Percentiles rank a stretch among this genome's conserved stretches.
These are phyloP conservation scores for Sinocyclocheilus maitianheensis DNA, from an alignment of 2,113 vertebrate species.

Conservation along the genomic window DNA sequence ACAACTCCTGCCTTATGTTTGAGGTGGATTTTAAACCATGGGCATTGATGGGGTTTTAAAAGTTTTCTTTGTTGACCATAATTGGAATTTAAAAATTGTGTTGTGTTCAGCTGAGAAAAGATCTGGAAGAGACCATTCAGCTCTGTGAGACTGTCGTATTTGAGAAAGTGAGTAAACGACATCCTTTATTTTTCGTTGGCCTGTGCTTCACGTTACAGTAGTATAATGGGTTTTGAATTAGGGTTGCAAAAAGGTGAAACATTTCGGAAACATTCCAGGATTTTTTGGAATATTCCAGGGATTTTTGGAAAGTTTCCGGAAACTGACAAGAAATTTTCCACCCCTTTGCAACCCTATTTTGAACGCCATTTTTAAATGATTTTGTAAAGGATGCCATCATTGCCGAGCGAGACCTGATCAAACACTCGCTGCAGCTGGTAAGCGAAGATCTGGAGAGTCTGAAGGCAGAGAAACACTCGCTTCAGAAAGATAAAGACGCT, in stretches of 20 bases:
- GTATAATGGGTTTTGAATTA: too few species aligned
- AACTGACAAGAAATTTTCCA: too few species aligned
- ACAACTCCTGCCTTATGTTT: too few species aligned
- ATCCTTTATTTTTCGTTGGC: neutral
- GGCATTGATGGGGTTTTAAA: too few species aligned
- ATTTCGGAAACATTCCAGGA: too few species aligned
- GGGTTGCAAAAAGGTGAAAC: too few species aligned
- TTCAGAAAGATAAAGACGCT: constrained; percentile 75
- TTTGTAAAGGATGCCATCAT: constrained; percentile 36
- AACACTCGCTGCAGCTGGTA: constrained; percentile 59
- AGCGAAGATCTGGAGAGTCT: constrained; percentile 71
- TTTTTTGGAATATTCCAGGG: too few species aligned
- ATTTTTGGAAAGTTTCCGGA: too few species aligned
- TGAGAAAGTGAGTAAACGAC: constrained; percentile 76
- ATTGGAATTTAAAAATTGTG: neutral
- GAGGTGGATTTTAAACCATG: too few species aligned
- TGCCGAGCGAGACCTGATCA: constrained; percentile 50
- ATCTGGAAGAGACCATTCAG: constrained; percentile 81
- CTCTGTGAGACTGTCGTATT: constrained; percentile 78
- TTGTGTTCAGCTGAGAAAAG: constrained; percentile 61
- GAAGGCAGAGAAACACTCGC: constrained; percentile 68
- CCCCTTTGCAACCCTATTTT: too few species aligned
- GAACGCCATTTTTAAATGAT: too few species aligned
- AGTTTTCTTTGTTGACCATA: neutral
- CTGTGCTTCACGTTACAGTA: neutral